Conservation (phyloP, 2,888 invertebrate species). For the Ferrisia virgata region DNA sequence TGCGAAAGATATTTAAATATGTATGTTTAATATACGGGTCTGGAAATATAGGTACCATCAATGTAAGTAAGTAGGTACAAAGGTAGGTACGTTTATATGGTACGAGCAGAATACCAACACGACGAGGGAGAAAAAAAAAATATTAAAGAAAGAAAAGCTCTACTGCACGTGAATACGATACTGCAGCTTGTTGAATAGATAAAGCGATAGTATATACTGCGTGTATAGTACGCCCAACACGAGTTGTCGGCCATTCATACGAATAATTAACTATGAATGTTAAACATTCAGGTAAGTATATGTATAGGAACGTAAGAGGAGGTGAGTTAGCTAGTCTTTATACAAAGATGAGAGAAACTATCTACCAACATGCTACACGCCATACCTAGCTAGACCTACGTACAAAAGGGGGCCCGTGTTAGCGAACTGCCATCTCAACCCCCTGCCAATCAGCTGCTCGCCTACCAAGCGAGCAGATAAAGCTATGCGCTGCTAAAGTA, state of each 20-base stretch:
- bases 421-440: not conserved
- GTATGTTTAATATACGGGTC: not conserved
- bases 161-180: not conserved
- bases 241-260: not conserved
- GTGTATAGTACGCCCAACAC: not conserved
- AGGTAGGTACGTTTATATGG: no score
- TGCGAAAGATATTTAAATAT: not conserved
- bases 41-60: no score
- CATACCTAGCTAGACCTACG: not conserved
- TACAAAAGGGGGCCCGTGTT: not conserved
- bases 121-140: not conserved
- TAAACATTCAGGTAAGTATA: conserved; percentile 26
- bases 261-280: conserved; percentile 42
- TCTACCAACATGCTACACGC: no score
- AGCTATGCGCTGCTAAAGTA: conserved; percentile 1
- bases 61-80: no score
- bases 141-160: not conserved
- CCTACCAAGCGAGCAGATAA: conserved; percentile 29
- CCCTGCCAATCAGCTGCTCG: not conserved
- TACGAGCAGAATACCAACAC: no score
- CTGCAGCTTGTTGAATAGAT: not conserved
- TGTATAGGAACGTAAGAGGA: not conserved
- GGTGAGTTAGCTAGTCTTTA: no score
- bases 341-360: no score
- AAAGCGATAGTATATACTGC: not conserved